Conservation (phyloP, 2,888 invertebrate species). For the Mythimna lalbum region DNA sequence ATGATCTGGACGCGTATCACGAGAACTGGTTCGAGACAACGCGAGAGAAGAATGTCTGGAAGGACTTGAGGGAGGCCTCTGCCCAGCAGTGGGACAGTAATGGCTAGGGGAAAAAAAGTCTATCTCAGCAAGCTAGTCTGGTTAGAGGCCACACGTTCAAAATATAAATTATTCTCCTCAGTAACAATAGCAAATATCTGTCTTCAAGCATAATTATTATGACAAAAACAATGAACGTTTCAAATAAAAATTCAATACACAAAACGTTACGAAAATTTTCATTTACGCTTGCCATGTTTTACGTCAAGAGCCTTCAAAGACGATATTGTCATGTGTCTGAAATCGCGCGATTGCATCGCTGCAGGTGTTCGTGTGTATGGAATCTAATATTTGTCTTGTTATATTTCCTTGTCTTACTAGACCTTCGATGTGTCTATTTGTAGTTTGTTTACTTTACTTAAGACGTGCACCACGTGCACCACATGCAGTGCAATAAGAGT, state of each 20-base stretch:
- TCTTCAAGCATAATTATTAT: not conserved
- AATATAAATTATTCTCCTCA: too few relatives aligned
- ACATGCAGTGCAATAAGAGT: too few relatives aligned
- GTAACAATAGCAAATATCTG: not conserved
- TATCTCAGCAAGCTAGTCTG: too few relatives aligned
- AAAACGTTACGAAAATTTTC: slow-evolving; percentile 6
- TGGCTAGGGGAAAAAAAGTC: too few relatives aligned
- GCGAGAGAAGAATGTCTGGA: too few relatives aligned
- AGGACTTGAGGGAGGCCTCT: too few relatives aligned
- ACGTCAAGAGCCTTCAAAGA: slow-evolving; percentile 15
- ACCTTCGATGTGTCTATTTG: slow-evolving; percentile 29
- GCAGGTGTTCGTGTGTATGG: slow-evolving; percentile 27
- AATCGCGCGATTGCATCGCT: slow-evolving; percentile 29
- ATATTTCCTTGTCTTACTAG: slow-evolving; percentile 26
- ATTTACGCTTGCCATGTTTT: slow-evolving; percentile 17
- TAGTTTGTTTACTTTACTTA: slow-evolving; percentile 13
- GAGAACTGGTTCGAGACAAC: too few relatives aligned
- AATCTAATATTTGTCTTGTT: slow-evolving; percentile 28
- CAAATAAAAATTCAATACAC: slow-evolving; percentile 11
- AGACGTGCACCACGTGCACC: too few relatives aligned
- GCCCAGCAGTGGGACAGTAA: too few relatives aligned
- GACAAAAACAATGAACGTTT: not conserved
- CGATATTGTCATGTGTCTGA: slow-evolving; percentile 20
- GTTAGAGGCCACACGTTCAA: too few relatives aligned
- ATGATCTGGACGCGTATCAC: too few relatives aligned